phyloP scores from a whole-genome alignment of 23 tunicate genomes.

The Aplidium turbinatum region DNA sequence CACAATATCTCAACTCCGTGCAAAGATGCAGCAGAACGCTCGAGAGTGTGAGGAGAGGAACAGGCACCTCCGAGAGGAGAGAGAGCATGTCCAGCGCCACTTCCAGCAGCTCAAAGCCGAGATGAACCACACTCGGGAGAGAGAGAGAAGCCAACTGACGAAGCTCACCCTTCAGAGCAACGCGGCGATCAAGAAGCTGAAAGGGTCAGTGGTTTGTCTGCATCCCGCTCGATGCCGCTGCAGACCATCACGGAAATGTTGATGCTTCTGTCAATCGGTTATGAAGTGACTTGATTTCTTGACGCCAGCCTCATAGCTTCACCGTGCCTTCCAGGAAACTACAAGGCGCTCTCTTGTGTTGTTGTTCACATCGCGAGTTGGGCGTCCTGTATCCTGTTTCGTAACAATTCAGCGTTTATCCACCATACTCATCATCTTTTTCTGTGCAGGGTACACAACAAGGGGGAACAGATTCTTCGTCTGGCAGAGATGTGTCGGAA shows the following conservation, averaged over 20 bases:
- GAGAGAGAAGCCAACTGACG: slow-evolving; percentile 64
- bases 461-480: slow-evolving; percentile 72
- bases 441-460: slow-evolving; percentile 53
- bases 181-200: slow-evolving; percentile 76
- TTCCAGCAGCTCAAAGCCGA: slow-evolving; percentile 81
- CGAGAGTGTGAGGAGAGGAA: slow-evolving; percentile 93
- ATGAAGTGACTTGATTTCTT: too few relatives aligned
- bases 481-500: slow-evolving; percentile 96
- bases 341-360: too few relatives aligned
- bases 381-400: too few relatives aligned
- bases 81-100: slow-evolving; percentile 75
- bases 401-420: too few relatives aligned
- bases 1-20: slow-evolving; percentile 63
- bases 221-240: too few relatives aligned
- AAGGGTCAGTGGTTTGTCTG: slow-evolving; percentile 52
- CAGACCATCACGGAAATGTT: too few relatives aligned
- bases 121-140: slow-evolving; percentile 68
- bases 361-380: too few relatives aligned
- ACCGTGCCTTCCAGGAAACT: too few relatives aligned
- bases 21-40: slow-evolving; percentile 89
- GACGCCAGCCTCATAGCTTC: too few relatives aligned
- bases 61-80: slow-evolving; percentile 58
- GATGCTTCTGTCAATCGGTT: too few relatives aligned
- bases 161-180: slow-evolving; percentile 69
- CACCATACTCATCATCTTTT: too few relatives aligned